Base-by-base conservation (phyloP, 2,113 vertebrate genomes). In the Scalopus aquaticus region DNA sequence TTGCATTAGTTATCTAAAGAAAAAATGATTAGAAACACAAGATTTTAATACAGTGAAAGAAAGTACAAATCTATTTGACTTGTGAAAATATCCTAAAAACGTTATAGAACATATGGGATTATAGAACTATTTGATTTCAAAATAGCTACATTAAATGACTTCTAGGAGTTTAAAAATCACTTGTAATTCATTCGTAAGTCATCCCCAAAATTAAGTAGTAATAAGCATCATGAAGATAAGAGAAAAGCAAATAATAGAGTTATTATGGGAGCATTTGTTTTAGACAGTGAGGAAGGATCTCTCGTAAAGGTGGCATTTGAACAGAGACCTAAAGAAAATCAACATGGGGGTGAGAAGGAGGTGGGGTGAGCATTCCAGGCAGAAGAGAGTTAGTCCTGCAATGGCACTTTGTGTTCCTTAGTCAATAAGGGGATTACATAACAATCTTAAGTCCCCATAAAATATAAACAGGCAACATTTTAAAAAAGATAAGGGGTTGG, bases 71-170 rank as follows among this genome's bases (percentile, higher is more conserved):
- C 84, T 72, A 37, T 39, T 9, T 88, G 37, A 62, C 26, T 60
- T 70, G 37, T 90, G 16, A 88, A 89, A 86, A 87, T 87, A 73
- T 83, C 70, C n/a, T 58, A 65, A 90, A 65, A 79, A 70, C 26
- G 87, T 78, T 83, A 65, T 9, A 74, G 44, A 90, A 73, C 28
- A 78, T 9, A 19, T 81, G 60, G 44, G 13, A 70, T n/a, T n/a
- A 67, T 64, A 46, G 39, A n/a, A n/a, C n/a, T 72, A 62, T 54
- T 44, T 39, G 51, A 54, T 62, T 89, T 91, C n/a, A 94, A 91
- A 87, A 91, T 93, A 88, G 69, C 16, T 32, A 64, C 16, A 46
- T 72, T 65, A 79, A 76, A 56, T 54, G 49, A 79, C 56, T 88
- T 91, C 49, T 56, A 35, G 17, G 42, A 54, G 30, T 69, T 79